These are phyloP conservation scores for Drosophila anomalata DNA, from an alignment of 2,888 invertebrate species.

Conservation along the genomic window DNA sequence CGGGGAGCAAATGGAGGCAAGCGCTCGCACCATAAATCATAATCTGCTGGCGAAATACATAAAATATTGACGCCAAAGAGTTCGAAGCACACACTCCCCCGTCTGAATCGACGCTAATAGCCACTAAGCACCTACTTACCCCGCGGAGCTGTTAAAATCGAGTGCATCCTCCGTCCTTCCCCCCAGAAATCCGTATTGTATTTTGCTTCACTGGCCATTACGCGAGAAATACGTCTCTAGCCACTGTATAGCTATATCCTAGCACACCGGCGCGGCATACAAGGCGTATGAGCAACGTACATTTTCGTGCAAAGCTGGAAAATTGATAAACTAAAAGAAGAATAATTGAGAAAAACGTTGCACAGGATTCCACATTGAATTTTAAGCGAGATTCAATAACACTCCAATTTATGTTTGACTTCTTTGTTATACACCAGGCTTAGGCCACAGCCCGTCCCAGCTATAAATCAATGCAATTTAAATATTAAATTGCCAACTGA, in stretches of 20 bases:
- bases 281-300: constrained; percentile 30
- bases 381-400: constrained; percentile 16
- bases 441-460: not conserved
- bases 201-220: constrained; percentile 33
- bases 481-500: constrained; percentile 29
- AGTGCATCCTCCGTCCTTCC: constrained; percentile 8
- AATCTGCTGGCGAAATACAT: constrained; percentile 75
- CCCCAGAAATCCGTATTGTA: constrained; percentile 23
- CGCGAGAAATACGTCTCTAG: not conserved
- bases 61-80: constrained; percentile 79
- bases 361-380: constrained; percentile 8
- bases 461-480: constrained; percentile 15
- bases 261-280: not conserved
- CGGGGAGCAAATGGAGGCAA: constrained; percentile 2
- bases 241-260: constrained; percentile 18
- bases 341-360: not conserved
- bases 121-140: constrained; percentile 75
- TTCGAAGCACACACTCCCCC: constrained; percentile 52
- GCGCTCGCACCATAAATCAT: constrained; percentile 68
- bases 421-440: not conserved
- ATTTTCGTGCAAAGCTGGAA: not conserved
- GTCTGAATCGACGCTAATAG: constrained; percentile 65
- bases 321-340: constrained; percentile 5
- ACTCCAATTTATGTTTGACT: constrained; percentile 16
- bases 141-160: constrained; percentile 60